Percentiles rank a stretch among this genome's conserved stretches.
phyloP scores from a whole-genome alignment of 2,888 invertebrate genomes.

The Altica lythri region DNA sequence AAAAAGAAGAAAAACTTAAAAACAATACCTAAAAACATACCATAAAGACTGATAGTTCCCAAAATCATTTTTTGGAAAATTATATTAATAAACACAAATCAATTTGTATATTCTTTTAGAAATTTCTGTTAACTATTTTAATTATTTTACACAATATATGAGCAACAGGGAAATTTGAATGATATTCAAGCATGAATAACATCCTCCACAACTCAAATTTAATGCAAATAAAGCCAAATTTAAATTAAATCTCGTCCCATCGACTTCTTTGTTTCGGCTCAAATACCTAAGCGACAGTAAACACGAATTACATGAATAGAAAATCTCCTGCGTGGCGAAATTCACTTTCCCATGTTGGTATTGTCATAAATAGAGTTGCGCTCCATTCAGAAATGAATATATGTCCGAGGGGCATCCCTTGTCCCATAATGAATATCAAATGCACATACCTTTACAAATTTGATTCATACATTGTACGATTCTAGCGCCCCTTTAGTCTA shows the following conservation, averaged over 20 bases:
- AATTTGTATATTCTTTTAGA: too few species aligned
- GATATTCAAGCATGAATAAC: slow-evolving; percentile 16
- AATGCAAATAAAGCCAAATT: slow-evolving; percentile 25
- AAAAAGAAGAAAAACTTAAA: too few species aligned
- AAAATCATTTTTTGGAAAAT: too few species aligned
- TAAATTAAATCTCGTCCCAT: slow-evolving; percentile 22
- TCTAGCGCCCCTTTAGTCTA: slow-evolving; percentile 28
- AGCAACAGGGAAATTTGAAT: background rate
- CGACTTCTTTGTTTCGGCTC: slow-evolving; percentile 24
- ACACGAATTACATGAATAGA: slow-evolving; percentile 18
- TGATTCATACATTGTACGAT: slow-evolving; percentile 33
- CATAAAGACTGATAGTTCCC: too few species aligned
- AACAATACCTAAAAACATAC: too few species aligned
- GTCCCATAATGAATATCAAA: slow-evolving; percentile 32
- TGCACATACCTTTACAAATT: slow-evolving; percentile 36
- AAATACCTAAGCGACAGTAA: slow-evolving; percentile 19
- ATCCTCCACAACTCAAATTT: slow-evolving; percentile 13
- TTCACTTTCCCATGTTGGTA: slow-evolving; percentile 23
- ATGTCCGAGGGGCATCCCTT: slow-evolving; percentile 26
- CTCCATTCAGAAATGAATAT: slow-evolving; percentile 30
- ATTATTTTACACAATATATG: background rate
- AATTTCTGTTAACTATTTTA: too few species aligned
- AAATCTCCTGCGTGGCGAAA: slow-evolving; percentile 19
- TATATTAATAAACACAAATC: too few species aligned
- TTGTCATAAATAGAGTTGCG: slow-evolving; percentile 30